Base-by-base conservation (phyloP, 1,140 invertebrate species). In the Telenomus remus region DNA sequence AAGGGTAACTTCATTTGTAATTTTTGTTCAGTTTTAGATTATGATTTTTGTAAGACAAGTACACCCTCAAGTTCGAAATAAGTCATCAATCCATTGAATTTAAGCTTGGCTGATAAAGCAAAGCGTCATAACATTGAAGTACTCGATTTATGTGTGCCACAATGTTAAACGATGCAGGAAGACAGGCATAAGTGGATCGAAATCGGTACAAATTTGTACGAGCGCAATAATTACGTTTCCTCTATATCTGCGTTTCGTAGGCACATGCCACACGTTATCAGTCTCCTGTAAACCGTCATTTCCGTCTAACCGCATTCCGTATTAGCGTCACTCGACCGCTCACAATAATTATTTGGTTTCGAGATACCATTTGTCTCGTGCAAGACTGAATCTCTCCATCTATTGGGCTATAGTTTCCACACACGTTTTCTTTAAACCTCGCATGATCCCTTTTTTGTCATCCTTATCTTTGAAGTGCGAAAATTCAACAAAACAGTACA, bases 261-360 rank as follows among this genome's bases (percentile, higher is more conserved):
- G 74, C 74, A 77, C 69, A 77, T 77, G 75, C 75, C 68, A 73
- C 75, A 72, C 75, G 64, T 78, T 78, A 72, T 78, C 75, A 73
- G 69, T 78, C 69, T 70, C 75, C 69, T 78, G 75, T 78, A 78
- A 78, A 78, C 75, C 75, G 64, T 78, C 75, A 73, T 78, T 78
- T 78, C 64, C 75, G 75, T 77, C 69, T 77, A 77, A 77, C 75
- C 75, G 49, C 75, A 77, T 72, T 77, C 75, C 64, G 69, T 72
- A 77, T 77, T 72, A 77, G 75, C 75, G 69, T 77, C 75, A 72
- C 63, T 72, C 64, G 68, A 77, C 75, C 75, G 75, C 75, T 72
- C 75, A 64, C 63, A 72, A 77, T 77, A 72, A 77, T 77, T 77
- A 77, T 77, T 72, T 77, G 75, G 75, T 69, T 77, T 72, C 63